Percentiles rank a stretch among this genome's conserved stretches.
These are phyloP conservation scores for Ennomos erosarius DNA, from an alignment of 2,888 invertebrate species.

Conservation along the genomic window DNA sequence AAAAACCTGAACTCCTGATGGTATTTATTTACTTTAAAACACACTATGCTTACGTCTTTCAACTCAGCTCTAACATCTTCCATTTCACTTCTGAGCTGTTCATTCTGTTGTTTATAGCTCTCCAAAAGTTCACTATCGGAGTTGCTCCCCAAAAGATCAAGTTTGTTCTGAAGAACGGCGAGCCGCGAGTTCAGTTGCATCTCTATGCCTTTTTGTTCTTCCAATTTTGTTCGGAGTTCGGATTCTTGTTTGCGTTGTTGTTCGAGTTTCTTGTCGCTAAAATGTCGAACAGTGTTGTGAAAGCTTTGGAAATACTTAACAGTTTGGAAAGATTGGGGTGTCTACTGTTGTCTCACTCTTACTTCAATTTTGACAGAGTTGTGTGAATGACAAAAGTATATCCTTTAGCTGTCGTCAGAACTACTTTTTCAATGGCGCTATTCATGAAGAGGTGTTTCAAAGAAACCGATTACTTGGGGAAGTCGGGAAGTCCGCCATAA, in stretches of 20 bases:
- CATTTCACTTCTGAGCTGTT: slow-evolving; percentile 63
- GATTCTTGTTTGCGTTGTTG: slow-evolving; percentile 73
- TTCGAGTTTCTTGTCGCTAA: slow-evolving; percentile 74
- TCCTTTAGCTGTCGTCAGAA: no score
- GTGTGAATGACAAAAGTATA: no score
- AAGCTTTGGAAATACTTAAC: neutral
- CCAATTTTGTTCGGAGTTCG: slow-evolving; percentile 66
- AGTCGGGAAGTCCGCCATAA: no score
- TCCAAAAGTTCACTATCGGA: slow-evolving; percentile 65
- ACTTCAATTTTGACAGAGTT: no score
- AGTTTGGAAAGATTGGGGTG: no score
- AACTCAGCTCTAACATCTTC: slow-evolving; percentile 67
- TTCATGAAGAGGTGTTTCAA: no score
- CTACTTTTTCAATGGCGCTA: no score
- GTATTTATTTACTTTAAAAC: neutral
- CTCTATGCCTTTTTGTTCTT: slow-evolving; percentile 73
- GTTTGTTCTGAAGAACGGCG: slow-evolving; percentile 71
- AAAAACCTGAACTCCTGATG: no score
- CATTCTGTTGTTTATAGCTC: slow-evolving; percentile 66
- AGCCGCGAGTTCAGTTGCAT: slow-evolving; percentile 71
- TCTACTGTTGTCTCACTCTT: no score
- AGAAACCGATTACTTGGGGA: no score
- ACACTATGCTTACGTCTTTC: slow-evolving; percentile 68
- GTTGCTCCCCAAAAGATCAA: slow-evolving; percentile 63
- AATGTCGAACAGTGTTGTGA: slow-evolving; percentile 18